Evolutionary conservation across 2,888 invertebrate genomes (phyloP).

Genomic region (Poecilobothrus nobilitatus): DNA sequence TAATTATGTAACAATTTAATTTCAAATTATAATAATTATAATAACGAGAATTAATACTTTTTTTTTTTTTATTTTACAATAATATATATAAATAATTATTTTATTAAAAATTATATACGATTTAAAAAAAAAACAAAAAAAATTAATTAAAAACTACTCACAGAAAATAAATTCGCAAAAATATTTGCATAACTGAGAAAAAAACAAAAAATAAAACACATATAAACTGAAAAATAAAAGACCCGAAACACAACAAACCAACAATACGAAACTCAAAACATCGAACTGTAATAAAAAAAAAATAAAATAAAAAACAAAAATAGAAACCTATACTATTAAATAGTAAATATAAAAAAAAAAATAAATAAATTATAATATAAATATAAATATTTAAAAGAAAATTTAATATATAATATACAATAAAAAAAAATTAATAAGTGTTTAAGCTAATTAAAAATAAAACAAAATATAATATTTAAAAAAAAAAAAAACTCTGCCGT

Average conservation of each 20-base stretch:
- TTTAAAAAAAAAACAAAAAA: too few relatives aligned
- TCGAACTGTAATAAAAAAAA: slow-evolving; percentile 20
- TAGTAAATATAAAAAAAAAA: slow-evolving; percentile 27
- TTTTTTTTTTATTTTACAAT: too few relatives aligned
- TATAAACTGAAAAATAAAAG: slow-evolving; percentile 17
- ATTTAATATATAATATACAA: slow-evolving; percentile 30
- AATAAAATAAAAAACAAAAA: too few relatives aligned
- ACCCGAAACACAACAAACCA: slow-evolving; percentile 8
- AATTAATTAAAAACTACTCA: too few relatives aligned
- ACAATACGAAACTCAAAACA: slow-evolving; percentile 34
- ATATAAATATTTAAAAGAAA: slow-evolving; percentile 20
- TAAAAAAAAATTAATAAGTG: slow-evolving; percentile 20
- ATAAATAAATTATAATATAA: not conserved
- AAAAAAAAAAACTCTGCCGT: slow-evolving; percentile 25
- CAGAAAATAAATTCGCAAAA: too few relatives aligned
- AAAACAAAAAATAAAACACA: slow-evolving; percentile 13
- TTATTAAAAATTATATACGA: too few relatives aligned
- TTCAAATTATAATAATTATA: too few relatives aligned
- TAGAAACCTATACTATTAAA: too few relatives aligned
- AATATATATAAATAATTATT: too few relatives aligned
- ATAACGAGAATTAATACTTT: too few relatives aligned
- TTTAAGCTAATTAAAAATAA: slow-evolving; percentile 17
- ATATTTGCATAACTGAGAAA: too few relatives aligned
- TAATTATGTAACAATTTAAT: too few relatives aligned
- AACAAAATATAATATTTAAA: slow-evolving; percentile 14